phyloP scores from a whole-genome alignment of 2,113 vertebrate species.

The Orycteropus afer region DNA sequence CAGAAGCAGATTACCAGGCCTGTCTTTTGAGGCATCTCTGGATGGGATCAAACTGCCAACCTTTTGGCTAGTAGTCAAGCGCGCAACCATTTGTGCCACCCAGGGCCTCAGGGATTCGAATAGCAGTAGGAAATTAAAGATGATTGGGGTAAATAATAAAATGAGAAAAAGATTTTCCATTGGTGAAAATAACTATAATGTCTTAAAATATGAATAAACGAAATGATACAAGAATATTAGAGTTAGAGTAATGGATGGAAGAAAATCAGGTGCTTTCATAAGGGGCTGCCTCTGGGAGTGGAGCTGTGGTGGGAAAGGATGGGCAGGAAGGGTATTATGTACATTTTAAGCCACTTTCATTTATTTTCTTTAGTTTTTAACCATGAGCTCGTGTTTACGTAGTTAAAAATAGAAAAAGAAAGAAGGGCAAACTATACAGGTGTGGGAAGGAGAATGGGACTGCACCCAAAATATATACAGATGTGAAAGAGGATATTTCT shows the following conservation, averaged over 20 bases:
- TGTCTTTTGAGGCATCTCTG: no score
- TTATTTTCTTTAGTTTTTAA: background rate
- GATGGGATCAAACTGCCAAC: no score
- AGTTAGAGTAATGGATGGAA: rapidly evolving
- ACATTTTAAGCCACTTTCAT: background rate
- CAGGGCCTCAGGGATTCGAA: no score
- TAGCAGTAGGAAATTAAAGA: background rate
- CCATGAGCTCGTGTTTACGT: no score
- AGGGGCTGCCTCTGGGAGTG: background rate
- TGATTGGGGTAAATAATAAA: background rate
- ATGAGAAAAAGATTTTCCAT: background rate
- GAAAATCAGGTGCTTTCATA: background rate
- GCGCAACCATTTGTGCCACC: no score
- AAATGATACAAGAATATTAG: rapidly evolving
- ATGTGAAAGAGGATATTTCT: no score
- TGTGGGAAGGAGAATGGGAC: no score
- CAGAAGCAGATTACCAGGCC: no score
- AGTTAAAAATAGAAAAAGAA: background rate
- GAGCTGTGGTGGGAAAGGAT: rapidly evolving
- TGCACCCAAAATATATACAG: no score
- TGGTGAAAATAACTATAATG: no score
- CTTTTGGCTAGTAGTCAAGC: no score
- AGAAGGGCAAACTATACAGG: no score
- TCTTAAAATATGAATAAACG: background rate
- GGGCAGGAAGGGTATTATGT: rapidly evolving